Conservation (phyloP, 2,888 invertebrate species). For the Geotrupes spiniger region DNA sequence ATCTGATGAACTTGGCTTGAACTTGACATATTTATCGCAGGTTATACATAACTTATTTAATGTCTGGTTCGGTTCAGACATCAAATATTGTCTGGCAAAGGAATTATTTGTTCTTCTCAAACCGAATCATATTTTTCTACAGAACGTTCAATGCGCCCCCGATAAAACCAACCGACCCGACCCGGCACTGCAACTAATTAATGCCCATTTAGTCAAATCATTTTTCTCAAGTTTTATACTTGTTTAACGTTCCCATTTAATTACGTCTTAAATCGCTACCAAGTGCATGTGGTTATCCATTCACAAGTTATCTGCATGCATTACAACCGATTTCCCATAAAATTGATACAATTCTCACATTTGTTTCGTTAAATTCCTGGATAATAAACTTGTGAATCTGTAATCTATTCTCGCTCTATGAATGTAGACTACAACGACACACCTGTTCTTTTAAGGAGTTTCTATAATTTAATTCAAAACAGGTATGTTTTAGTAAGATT, state of each 20-base stretch:
- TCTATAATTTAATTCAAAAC: slow-evolving; percentile 32
- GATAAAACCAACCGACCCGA: too few species aligned
- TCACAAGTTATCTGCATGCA: too few species aligned
- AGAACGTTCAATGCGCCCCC: too few species aligned
- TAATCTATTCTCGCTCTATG: slow-evolving; percentile 25
- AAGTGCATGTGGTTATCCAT: too few species aligned
- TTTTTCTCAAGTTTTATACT: too few species aligned
- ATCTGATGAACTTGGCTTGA: slow-evolving; percentile 26
- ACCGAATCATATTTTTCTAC: too few species aligned
- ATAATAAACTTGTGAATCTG: slow-evolving; percentile 22
- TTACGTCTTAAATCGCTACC: too few species aligned
- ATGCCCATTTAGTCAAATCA: too few species aligned
- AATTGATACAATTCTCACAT: neutral
- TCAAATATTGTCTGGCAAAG: slow-evolving; percentile 3
- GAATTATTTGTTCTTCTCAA: too few species aligned
- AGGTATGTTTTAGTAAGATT: slow-evolving; percentile 29
- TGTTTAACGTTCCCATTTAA: too few species aligned
- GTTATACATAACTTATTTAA: slow-evolving; percentile 15
- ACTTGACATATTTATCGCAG: slow-evolving; percentile 27
- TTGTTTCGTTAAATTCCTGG: slow-evolving; percentile 6
- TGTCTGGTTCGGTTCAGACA: slow-evolving; percentile 9
- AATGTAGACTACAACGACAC: slow-evolving; percentile 23
- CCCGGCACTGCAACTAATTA: too few species aligned
- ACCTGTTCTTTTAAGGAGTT: slow-evolving; percentile 32
- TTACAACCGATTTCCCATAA: too few species aligned